Base-by-base conservation (phyloP, 2,888 invertebrate species). In the Leptothorax acervorum region DNA sequence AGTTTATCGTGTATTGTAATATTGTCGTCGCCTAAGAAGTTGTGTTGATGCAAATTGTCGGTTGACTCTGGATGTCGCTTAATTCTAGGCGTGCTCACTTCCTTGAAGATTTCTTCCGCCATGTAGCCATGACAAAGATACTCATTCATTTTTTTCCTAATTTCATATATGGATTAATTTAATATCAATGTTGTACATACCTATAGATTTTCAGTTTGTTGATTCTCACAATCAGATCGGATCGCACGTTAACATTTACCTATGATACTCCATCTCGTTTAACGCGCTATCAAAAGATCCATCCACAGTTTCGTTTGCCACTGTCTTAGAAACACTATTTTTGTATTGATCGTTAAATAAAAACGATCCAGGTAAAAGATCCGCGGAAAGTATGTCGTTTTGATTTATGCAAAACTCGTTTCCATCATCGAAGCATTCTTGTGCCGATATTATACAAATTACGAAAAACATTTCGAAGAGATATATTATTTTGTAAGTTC, bases 141-240 rank as follows among this genome's bases (percentile, higher is more conserved):
- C 93, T 97, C 97, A 92, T 97, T 97, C 96, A 97, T 97, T 96
- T 96, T 97, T 94, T 96, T 96, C 91, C 97, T 97, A 91, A n/a
- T n/a, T 39, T 12, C 18, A 53, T 9, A 53, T 3, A 65, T 9
- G 2, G 4, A 73, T 23, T 45, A 57, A 57, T 70, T 48, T 28
- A 60, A 45, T 11, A 39, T 31, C n/a, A 12, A 28, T 3, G 1
- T 48, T 48, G 6, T 18, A 23, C 23, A 45, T 1, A 1, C 6
- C 5, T 45, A 31, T 45, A 31, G 1, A 65, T 74, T 74, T 51
- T 81, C 23, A 62, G 15, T 70, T 63, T 23, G n/a, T 48, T 18
- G 31, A 78, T 2, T 18, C 4, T 23, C 12, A 23, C 23, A 23
- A 23, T 23, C 23, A 39, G 2, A 11, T 35, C 1, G 8, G 11